These are phyloP conservation scores for Hydrozoanthus tunicans DNA, from an alignment of 64 coral and sea anemone species.

Conservation along the genomic window DNA sequence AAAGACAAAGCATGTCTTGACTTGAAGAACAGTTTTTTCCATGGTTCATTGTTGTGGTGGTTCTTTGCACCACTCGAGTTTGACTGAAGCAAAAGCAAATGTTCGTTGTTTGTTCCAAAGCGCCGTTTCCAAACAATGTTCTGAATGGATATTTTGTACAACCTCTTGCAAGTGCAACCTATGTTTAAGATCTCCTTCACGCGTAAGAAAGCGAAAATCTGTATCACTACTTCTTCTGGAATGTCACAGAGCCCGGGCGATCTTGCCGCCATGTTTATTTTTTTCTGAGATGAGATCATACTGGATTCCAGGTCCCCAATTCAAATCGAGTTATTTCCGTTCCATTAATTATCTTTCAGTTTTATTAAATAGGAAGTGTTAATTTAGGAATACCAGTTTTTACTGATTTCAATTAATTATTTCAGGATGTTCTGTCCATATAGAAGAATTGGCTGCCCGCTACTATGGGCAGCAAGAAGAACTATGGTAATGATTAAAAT, in stretches of 20 bases:
- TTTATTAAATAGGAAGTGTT: too few relatives aligned
- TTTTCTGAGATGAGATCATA: slow-evolving; percentile 4
- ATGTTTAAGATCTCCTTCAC: slow-evolving; percentile 70
- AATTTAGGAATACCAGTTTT: too few relatives aligned
- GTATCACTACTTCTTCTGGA: slow-evolving; percentile 80
- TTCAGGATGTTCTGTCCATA: too few relatives aligned
- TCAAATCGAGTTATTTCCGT: too few relatives aligned
- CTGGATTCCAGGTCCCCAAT: neutral
- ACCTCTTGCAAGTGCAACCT: slow-evolving; percentile 62
- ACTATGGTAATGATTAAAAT: too few relatives aligned
- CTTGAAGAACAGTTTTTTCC: slow-evolving; percentile 87
- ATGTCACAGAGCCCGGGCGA: neutral
- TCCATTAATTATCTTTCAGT: too few relatives aligned
- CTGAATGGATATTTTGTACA: slow-evolving; percentile 71
- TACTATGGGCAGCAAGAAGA: too few relatives aligned
- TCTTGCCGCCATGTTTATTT: slow-evolving; percentile 54
- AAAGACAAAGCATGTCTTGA: slow-evolving; percentile 86
- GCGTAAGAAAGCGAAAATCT: slow-evolving; percentile 49
- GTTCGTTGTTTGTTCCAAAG: slow-evolving; percentile 62
- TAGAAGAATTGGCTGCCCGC: too few relatives aligned
- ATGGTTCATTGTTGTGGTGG: slow-evolving; percentile 46
- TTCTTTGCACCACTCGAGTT: neutral
- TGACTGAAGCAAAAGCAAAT: slow-evolving; percentile 58
- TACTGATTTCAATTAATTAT: too few relatives aligned
- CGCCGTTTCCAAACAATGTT: slow-evolving; percentile 82